Conservation (phyloP, 2,888 invertebrate genomes). For the Orthonychiurus folsomi region DNA sequence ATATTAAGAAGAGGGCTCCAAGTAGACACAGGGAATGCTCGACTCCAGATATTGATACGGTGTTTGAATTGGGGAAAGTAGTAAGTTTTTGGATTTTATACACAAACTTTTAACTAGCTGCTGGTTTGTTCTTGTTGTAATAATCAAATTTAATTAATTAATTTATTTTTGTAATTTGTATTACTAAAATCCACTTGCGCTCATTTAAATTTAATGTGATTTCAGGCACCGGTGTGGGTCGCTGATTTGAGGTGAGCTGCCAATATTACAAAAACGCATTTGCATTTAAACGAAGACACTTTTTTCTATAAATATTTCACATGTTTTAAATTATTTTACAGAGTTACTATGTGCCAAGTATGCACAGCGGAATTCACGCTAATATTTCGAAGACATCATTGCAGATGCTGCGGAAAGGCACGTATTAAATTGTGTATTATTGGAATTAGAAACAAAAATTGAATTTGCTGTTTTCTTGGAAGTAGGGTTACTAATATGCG, state of each 20-base stretch:
- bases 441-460: not conserved
- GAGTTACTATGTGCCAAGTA: slow-evolving; percentile 57
- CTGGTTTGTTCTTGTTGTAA: too few relatives aligned
- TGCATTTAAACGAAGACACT: too few relatives aligned
- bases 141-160: not conserved
- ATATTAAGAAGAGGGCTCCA: slow-evolving; percentile 45
- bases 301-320: too few relatives aligned
- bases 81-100: slow-evolving; percentile 40
- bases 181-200: not conserved
- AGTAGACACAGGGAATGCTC: too few relatives aligned
- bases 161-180: too few relatives aligned
- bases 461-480: not conserved
- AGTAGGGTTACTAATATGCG: too few relatives aligned
- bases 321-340: too few relatives aligned
- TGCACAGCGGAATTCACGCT: slow-evolving; percentile 57
- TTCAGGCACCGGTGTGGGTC: slow-evolving; percentile 52
- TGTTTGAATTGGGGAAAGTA: slow-evolving; percentile 43
- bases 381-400: slow-evolving; percentile 58
- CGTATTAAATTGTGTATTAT: slow-evolving; percentile 29
- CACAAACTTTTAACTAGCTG: too few relatives aligned
- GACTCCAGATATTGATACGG: slow-evolving; percentile 21
- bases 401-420: slow-evolving; percentile 59
- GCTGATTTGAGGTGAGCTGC: too few relatives aligned
- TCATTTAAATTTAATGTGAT: not conserved
- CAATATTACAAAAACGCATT: too few relatives aligned